A percentile compares a stretch with the other conserved stretches of the same genome.
These are phyloP conservation scores for Atta cephalotes DNA, from an alignment of 1,140 invertebrate genomes.

Conservation along the genomic window DNA sequence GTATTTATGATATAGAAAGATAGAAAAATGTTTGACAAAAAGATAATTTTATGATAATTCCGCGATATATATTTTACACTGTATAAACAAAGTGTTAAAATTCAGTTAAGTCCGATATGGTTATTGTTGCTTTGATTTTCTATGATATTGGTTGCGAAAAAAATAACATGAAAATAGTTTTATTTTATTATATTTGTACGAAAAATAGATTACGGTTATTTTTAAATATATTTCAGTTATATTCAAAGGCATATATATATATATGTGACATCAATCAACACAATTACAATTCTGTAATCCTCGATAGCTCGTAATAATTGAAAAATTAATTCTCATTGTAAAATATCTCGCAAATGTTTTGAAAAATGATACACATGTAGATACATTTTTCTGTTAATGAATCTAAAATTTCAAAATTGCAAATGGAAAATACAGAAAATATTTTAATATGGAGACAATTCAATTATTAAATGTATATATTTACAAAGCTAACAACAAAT, in stretches of 20 bases:
- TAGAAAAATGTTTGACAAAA: background rate
- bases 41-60: conserved; percentile 19
- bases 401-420: background rate
- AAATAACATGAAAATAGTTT: conserved; percentile 33
- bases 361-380: background rate
- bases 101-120: conserved; percentile 27
- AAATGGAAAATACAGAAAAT: background rate
- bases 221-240: conserved; percentile 11
- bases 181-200: conserved; percentile 33
- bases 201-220: conserved; percentile 43
- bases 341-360: conserved; percentile 8
- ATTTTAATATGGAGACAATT: conserved; percentile 7
- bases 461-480: background rate
- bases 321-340: conserved; percentile 2
- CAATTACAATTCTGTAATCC: background rate
- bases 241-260: background rate
- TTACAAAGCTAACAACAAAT: background rate
- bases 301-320: background rate
- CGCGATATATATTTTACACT: background rate
- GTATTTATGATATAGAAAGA: background rate
- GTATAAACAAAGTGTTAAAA: conserved; percentile 35
- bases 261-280: conserved; percentile 8
- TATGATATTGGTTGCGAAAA: conserved; percentile 40
- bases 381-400: background rate
- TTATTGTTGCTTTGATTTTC: conserved; percentile 35